These are phyloP conservation scores for Harmothoe impar DNA, from an alignment of 2,888 invertebrate genomes.

Conservation along the genomic window DNA sequence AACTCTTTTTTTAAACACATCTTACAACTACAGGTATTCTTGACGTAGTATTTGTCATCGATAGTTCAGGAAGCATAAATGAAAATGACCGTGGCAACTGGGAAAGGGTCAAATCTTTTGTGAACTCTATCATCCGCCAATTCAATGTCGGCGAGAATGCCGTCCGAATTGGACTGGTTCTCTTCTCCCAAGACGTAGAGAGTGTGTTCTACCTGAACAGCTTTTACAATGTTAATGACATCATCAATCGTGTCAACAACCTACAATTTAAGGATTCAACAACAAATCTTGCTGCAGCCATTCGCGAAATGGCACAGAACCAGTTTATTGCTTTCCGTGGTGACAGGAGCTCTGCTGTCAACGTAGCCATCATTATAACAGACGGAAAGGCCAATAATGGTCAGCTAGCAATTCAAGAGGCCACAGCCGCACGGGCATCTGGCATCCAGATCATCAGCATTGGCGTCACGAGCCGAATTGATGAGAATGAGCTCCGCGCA, in stretches of 20 bases:
- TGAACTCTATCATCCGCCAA: conserved; percentile 42
- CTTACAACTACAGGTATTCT: background rate
- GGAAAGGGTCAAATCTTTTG: conserved; percentile 55
- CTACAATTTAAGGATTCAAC: conserved; percentile 53
- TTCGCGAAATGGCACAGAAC: conserved; percentile 51
- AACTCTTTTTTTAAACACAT: background rate
- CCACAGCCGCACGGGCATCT: conserved; percentile 15
- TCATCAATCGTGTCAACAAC: conserved; percentile 33
- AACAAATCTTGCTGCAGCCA: conserved; percentile 59
- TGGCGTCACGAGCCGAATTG: conserved; percentile 62
- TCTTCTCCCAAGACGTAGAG: conserved; percentile 48
- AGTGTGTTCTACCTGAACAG: conserved; percentile 58
- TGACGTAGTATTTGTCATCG: conserved; percentile 65
- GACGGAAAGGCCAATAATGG: conserved; percentile 61
- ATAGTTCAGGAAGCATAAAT: conserved; percentile 64
- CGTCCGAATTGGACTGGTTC: conserved; percentile 62
- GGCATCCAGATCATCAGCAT: conserved; percentile 63
- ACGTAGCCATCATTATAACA: conserved; percentile 67
- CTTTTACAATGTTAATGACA: background rate
- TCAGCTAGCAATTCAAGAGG: conserved; percentile 40
- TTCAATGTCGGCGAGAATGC: conserved; percentile 45
- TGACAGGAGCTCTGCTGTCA: conserved; percentile 58
- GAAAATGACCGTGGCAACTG: conserved; percentile 65
- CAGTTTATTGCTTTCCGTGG: conserved; percentile 49
- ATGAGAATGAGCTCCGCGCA: conserved; percentile 54